Evolutionary conservation across 2,888 invertebrate genomes (phyloP).

Genomic region (Volucella bombylans): DNA sequence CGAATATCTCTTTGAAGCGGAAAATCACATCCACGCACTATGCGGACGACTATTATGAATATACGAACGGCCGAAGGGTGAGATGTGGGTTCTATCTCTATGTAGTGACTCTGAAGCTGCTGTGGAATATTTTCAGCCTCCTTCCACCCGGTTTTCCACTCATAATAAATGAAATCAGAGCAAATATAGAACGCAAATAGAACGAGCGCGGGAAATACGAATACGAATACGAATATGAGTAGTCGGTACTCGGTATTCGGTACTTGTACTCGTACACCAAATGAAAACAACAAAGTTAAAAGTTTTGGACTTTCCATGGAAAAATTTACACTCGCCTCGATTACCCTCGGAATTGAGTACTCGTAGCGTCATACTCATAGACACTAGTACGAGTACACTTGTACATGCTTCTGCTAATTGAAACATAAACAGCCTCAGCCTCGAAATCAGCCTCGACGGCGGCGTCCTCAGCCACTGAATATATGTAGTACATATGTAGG

Average conservation of each 20-base stretch:
- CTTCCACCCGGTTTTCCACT: constrained; percentile 28
- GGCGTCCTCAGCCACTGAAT: too few species aligned
- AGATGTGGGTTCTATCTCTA: neutral
- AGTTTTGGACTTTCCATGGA: constrained; percentile 16
- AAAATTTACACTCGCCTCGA: neutral
- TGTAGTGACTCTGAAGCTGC: neutral
- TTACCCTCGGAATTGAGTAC: neutral
- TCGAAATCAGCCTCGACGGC: neutral
- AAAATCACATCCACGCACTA: constrained; percentile 30
- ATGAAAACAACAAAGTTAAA: neutral
- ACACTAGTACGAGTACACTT: too few species aligned
- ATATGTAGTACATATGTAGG: too few species aligned
- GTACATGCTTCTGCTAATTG: constrained; percentile 23
- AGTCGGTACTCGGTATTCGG: too few species aligned
- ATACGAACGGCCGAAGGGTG: neutral
- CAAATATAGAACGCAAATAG: constrained; percentile 47
- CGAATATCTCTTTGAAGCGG: constrained; percentile 1
- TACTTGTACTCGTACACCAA: too few species aligned
- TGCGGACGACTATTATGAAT: neutral
- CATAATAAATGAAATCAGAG: constrained; percentile 47
- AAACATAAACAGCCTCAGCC: constrained; percentile 20
- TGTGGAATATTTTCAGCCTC: constrained; percentile 8
- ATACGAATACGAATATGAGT: too few species aligned
- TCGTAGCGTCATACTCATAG: too few species aligned
- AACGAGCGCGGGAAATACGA: constrained; percentile 10